A percentile compares a stretch with the other conserved stretches of the same genome.
Conservation (phyloP, 2,888 invertebrate genomes). For the Nebria salina region DNA sequence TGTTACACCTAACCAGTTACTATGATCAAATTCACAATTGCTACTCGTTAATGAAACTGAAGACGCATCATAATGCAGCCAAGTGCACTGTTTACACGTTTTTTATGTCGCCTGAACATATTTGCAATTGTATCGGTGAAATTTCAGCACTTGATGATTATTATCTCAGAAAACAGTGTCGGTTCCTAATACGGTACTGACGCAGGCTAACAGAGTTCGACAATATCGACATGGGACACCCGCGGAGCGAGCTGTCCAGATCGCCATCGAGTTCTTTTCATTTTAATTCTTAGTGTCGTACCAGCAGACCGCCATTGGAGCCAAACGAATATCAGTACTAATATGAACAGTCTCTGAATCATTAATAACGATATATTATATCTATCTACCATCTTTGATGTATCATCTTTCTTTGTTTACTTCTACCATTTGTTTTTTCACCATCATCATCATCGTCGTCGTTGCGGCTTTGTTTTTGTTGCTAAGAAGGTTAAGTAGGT, state of each 20-base stretch:
- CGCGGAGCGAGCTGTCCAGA: not conserved
- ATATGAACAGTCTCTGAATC: constrained; percentile 31
- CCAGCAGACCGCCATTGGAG: constrained; percentile 14
- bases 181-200: not conserved
- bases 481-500: not conserved
- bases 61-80: too few species aligned
- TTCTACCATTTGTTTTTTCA: not conserved
- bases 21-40: not conserved
- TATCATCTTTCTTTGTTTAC: constrained; percentile 1
- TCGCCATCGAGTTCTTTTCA: constrained; percentile 18
- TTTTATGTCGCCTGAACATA: not conserved
- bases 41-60: too few species aligned
- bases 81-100: not conserved
- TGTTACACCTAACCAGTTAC: not conserved
- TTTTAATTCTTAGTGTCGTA: constrained; percentile 35
- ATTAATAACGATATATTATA: constrained; percentile 29
- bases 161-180: not conserved
- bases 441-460: not conserved
- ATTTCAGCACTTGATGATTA: not conserved
- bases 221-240: not conserved
- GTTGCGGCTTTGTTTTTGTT: not conserved
- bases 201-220: not conserved
- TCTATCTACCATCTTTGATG: not conserved
- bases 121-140: not conserved
- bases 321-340: constrained; percentile 40